These are phyloP conservation scores for Aldabrachelys gigantea DNA, from an alignment of 2,113 vertebrate species.

Conservation along the genomic window DNA sequence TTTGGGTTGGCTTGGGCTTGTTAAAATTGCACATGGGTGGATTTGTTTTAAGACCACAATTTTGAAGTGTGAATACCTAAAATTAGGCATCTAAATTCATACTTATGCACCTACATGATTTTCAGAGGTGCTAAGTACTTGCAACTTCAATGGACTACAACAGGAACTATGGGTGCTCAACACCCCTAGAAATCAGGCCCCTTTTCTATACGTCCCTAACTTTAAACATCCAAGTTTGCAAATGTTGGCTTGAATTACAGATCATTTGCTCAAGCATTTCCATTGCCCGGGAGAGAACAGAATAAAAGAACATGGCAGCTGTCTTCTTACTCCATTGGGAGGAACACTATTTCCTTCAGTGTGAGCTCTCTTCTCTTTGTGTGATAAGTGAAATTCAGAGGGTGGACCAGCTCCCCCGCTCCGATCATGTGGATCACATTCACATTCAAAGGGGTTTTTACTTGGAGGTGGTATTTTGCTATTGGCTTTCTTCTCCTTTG, in stretches of 20 bases:
- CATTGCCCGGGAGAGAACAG: background rate
- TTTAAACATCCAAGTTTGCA: background rate
- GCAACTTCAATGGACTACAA: too few relatives aligned
- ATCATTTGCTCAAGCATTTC: background rate
- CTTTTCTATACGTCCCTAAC: background rate
- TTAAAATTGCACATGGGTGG: background rate
- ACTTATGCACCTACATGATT: background rate
- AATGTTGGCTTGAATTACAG: background rate
- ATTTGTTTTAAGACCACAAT: background rate
- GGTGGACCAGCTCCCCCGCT: background rate
- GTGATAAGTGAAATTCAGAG: background rate
- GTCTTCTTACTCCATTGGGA: background rate
- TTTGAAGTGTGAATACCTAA: background rate
- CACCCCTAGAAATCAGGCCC: background rate
- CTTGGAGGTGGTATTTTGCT: background rate
- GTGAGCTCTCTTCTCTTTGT: background rate
- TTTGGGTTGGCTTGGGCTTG: fast-evolving
- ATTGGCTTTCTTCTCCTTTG: background rate
- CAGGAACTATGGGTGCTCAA: too few relatives aligned
- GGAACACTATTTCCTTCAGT: background rate
- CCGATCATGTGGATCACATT: background rate
- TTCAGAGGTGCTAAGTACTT: background rate
- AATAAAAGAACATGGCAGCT: background rate
- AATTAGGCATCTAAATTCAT: background rate
- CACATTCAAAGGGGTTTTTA: background rate